A percentile compares a stretch with the other conserved stretches of the same genome.
Evolutionary conservation across 2,888 invertebrate species (phyloP).

Genomic region (Amblyteles armatorius): DNA sequence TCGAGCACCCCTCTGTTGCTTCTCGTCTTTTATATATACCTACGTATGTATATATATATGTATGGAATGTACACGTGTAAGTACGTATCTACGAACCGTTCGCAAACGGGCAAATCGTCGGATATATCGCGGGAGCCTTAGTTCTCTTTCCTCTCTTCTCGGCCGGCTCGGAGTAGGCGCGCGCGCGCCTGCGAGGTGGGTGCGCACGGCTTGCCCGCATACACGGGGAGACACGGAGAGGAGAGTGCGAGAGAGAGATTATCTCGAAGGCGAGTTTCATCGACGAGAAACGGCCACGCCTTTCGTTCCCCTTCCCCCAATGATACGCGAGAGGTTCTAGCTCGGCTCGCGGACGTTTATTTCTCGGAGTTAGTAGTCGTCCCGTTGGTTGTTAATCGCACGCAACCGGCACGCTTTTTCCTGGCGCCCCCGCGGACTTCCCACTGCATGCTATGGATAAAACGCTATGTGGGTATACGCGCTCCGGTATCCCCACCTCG

Average conservation of each 20-base stretch:
- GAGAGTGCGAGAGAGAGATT: conserved; percentile 40
- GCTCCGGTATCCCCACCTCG: conserved; percentile 23
- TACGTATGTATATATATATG: background rate
- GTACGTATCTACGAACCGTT: conserved; percentile 15
- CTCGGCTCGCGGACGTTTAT: conserved; percentile 17
- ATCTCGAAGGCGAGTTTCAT: conserved; percentile 65
- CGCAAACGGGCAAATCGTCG: conserved; percentile 52
- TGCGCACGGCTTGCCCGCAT: conserved; percentile 68
- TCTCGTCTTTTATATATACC: background rate
- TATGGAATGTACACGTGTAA: background rate
- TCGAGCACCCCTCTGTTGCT: conserved; percentile 13
- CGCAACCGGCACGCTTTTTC: conserved; percentile 57
- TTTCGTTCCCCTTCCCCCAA: conserved; percentile 75
- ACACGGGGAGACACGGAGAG: conserved; percentile 22
- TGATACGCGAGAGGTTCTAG: conserved; percentile 54
- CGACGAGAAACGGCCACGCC: conserved; percentile 77
- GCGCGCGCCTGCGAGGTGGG: conserved; percentile 74
- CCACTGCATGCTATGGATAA: conserved; percentile 37
- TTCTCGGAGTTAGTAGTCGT: background rate
- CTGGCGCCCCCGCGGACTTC: conserved; percentile 65
- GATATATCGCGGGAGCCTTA: conserved; percentile 14
- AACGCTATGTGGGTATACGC: conserved; percentile 45
- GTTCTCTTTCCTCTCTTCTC: conserved; percentile 44
- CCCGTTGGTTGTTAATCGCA: conserved; percentile 28
- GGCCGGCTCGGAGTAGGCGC: conserved; percentile 37